Evolutionary conservation across 1,140 invertebrate species (phyloP), one percentile per base, ranked within the genome.

Genomic region (Magallana angulata): DNA sequence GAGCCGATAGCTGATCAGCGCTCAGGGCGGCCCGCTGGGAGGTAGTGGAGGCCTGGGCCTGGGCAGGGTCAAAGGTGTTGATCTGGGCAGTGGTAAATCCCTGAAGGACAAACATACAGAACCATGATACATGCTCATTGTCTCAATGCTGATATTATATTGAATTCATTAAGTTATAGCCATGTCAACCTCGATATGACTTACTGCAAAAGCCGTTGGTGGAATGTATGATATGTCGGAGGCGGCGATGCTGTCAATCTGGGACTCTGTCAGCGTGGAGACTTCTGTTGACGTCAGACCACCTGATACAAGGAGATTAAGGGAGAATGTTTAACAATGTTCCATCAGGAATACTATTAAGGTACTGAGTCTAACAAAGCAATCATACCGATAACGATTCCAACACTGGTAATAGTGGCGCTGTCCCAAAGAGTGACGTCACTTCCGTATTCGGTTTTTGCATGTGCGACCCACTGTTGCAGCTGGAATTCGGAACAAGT

Each of bases 191-290:
- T 48, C 5, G 36, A 48, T 7, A 24, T 11, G 48, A 86, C 85
- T 48, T 83, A 89, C 88, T 3, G 88, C 56, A 85, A 89, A 89
- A 7, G 80, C 57, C 24, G 88, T 62, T 24, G 86, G 18, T n/a
- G 88, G 88, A 24, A 89, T 89, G 30, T 89, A 87, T 7, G 85
- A 59, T 0, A 89, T 71, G 60, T 87, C 82, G 56, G 85, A 85
- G 14, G 88, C 76, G 57, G 87, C 83, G 16, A 89, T 82, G n/a
- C 85, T 64, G 58, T 89, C 84, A 48, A 89, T 89, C 60, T 89
- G 88, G 18, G 84, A 59, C 82, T 87, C 88, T 12, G 88, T 59
- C 56, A 89, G 62, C 7, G 60, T 85, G 5, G 85, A 68, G 9
- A 89, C 82, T 18, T 89, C 88, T 36, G 56, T 16, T 1, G 57